A percentile compares a stretch with the other conserved stretches of the same genome.
Conservation (phyloP, 2,113 vertebrate species). For the Petromus typicus region DNA sequence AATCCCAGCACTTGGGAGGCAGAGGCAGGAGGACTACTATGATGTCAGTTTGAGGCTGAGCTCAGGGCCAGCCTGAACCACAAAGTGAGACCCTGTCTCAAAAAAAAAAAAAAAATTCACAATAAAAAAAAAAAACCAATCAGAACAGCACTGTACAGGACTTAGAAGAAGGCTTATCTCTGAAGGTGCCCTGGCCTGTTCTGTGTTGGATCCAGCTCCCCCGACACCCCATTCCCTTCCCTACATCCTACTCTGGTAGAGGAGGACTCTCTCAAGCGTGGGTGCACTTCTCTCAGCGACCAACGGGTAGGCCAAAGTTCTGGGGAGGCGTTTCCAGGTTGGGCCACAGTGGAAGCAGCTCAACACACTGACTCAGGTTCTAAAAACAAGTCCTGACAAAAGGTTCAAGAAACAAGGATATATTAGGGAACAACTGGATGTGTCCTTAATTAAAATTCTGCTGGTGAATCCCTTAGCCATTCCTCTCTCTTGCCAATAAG, state of each 20-base stretch:
- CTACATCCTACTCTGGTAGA: background rate
- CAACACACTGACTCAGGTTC: slow-evolving; percentile 16
- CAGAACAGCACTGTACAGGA: background rate
- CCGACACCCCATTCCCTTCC: background rate
- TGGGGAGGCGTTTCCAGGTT: background rate
- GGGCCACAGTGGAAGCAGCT: background rate
- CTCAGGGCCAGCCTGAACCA: too few species aligned
- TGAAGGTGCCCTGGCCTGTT: fast-evolving
- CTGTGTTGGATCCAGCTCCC: background rate
- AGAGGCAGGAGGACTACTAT: too few species aligned
- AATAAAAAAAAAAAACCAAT: background rate
- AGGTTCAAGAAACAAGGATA: background rate
- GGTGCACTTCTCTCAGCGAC: background rate
- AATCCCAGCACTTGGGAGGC: too few species aligned
- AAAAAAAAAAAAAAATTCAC: too few species aligned
- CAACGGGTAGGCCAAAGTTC: background rate
- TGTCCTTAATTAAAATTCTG: slow-evolving; percentile 61
- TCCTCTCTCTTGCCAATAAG: slow-evolving; percentile 80
- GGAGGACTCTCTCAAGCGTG: background rate
- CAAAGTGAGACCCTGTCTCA: too few species aligned
- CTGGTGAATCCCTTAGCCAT: slow-evolving; percentile 65
- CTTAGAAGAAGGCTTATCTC: background rate
- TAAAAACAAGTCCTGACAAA: slow-evolving; percentile 48
- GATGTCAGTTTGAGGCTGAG: too few species aligned
- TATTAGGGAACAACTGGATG: background rate